These are phyloP conservation scores for Hermaeophaga mercurialis DNA, from an alignment of 2,888 invertebrate genomes.

Conservation along the genomic window DNA sequence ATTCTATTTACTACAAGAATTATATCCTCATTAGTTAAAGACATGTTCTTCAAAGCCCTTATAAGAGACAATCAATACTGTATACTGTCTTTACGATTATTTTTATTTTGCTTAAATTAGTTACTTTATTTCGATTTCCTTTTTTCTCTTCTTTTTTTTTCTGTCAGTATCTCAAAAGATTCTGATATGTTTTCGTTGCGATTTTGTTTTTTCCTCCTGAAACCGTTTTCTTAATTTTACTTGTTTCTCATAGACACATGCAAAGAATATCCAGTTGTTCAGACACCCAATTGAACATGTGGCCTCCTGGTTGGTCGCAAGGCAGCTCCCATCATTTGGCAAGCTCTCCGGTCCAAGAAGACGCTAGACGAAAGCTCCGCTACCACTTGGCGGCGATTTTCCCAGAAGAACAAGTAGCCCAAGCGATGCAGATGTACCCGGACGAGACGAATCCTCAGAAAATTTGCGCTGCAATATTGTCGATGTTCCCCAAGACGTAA, in stretches of 20 bases:
- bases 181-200: too few species aligned
- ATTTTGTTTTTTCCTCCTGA: too few species aligned
- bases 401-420: constrained; percentile 86
- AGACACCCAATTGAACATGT: constrained; percentile 68
- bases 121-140: too few species aligned
- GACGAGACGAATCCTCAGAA: constrained; percentile 88
- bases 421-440: constrained; percentile 86
- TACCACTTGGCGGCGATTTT: constrained; percentile 91
- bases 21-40: too few species aligned
- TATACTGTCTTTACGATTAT: too few species aligned
- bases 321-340: constrained; percentile 45
- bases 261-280: constrained; percentile 62
- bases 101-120: too few species aligned
- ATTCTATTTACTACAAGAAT: background rate
- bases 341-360: constrained; percentile 58
- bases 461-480: constrained; percentile 85
- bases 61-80: too few species aligned
- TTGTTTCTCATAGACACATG: constrained; percentile 52
- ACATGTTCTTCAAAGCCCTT: too few species aligned
- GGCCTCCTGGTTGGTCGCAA: constrained; percentile 57
- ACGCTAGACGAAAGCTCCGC: constrained; percentile 78
- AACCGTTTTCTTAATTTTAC: too few species aligned
- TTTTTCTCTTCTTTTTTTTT: too few species aligned
- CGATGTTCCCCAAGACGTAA: constrained; percentile 69
- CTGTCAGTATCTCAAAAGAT: too few species aligned